Percentiles rank a stretch among this genome's conserved stretches.
These are phyloP conservation scores for Latrodectus geometricus DNA, from an alignment of 1,140 invertebrate species.

Conservation along the genomic window DNA sequence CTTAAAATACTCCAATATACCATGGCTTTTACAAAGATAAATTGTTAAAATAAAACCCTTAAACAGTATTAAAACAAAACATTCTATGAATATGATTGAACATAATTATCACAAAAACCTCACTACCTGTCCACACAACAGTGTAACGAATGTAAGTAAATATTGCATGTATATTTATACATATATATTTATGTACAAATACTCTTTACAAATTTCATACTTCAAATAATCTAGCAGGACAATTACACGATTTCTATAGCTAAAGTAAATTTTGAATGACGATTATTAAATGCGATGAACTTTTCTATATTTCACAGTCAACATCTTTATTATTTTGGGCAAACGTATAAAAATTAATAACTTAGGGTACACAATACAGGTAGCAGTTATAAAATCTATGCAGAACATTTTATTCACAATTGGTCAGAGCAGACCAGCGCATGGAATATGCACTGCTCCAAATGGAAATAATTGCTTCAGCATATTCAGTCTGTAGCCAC, in stretches of 20 bases:
- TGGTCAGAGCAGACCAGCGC: conserved; percentile 22
- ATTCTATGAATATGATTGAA: conserved; percentile 14
- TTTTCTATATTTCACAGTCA: conserved; percentile 5
- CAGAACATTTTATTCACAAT: conserved; percentile 33
- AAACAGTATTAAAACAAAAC: conserved; percentile 9
- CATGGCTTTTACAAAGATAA: not conserved
- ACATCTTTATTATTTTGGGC: conserved; percentile 2
- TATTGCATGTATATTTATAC: conserved; percentile 13
- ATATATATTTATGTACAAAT: conserved; percentile 57
- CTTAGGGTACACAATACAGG: conserved; percentile 37
- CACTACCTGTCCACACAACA: not conserved
- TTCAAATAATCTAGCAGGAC: conserved; percentile 31
- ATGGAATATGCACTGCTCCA: not conserved
- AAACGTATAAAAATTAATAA: conserved; percentile 52
- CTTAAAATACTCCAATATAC: not conserved
- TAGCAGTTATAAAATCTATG: conserved; percentile 56
- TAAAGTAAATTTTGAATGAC: conserved; percentile 22
- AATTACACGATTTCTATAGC: conserved; percentile 22
- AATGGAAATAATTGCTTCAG: conserved; percentile 20
- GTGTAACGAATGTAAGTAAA: conserved; percentile 41
- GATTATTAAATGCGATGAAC: conserved; percentile 13
- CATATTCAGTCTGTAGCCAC: conserved; percentile 52
- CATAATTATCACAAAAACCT: conserved; percentile 52
- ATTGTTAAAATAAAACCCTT: conserved; percentile 15
- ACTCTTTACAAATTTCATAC: conserved; percentile 34